A percentile compares a stretch with the other conserved stretches of the same genome.
Evolutionary conservation across 2,888 invertebrate species (phyloP).

Genomic region (Craniophora ligustri): DNA sequence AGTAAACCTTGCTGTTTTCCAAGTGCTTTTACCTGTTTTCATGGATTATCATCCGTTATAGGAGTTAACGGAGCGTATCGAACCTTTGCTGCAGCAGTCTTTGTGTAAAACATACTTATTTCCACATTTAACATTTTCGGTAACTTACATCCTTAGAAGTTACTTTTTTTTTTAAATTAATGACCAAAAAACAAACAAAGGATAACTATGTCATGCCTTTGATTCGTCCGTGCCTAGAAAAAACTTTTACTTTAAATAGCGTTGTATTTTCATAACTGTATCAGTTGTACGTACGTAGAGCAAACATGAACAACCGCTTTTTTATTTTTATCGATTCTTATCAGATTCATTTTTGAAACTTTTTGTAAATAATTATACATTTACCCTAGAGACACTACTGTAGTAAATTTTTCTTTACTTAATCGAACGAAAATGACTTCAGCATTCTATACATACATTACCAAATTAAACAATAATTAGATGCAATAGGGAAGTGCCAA

Average conservation of each 20-base stretch:
- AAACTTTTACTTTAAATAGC: not conserved
- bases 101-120: constrained; percentile 50
- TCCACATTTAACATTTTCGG: constrained; percentile 22
- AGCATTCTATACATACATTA: not conserved
- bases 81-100: constrained; percentile 70
- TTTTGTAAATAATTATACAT: constrained; percentile 6
- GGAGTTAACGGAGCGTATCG: constrained; percentile 73
- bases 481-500: too few species aligned
- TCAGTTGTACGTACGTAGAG: too few species aligned
- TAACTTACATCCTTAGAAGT: constrained; percentile 37
- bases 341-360: constrained; percentile 33
- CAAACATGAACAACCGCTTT: constrained; percentile 9
- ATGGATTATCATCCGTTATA: constrained; percentile 70
- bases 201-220: too few species aligned
- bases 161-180: constrained; percentile 22
- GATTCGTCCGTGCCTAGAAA: not conserved
- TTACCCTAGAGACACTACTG: too few species aligned
- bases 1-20: constrained; percentile 65
- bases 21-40: constrained; percentile 74
- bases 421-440: not conserved
- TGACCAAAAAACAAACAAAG: too few species aligned
- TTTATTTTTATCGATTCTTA: constrained; percentile 31
- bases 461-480: too few species aligned
- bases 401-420: too few species aligned
- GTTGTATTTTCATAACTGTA: constrained; percentile 7